These are phyloP conservation scores for Cheilosia variabilis DNA, from an alignment of 2,888 invertebrate species.

Conservation along the genomic window DNA sequence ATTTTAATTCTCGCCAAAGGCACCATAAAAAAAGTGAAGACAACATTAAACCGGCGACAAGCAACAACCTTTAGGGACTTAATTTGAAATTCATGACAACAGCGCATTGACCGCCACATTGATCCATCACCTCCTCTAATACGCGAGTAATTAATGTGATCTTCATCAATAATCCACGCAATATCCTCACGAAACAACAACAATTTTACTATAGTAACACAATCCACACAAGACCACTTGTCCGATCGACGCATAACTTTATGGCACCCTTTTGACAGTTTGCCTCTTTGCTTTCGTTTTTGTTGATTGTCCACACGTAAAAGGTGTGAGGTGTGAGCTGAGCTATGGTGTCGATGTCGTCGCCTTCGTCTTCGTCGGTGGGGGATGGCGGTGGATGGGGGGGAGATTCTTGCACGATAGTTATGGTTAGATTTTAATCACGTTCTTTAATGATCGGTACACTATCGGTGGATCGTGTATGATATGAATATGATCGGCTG, in stretches of 20 bases:
- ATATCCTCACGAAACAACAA: slow-evolving; percentile 46
- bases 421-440: slow-evolving; percentile 75
- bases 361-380: slow-evolving; percentile 7
- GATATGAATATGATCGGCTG: slow-evolving; percentile 70
- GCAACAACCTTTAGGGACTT: slow-evolving; percentile 64
- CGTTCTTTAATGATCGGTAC: slow-evolving; percentile 71
- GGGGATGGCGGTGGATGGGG: neutral
- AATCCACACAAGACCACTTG: slow-evolving; percentile 52
- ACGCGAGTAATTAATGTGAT: slow-evolving; percentile 75
- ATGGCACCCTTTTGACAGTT: slow-evolving; percentile 75
- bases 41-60: slow-evolving; percentile 38
- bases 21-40: slow-evolving; percentile 20
- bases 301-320: slow-evolving; percentile 59
- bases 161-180: slow-evolving; percentile 67
- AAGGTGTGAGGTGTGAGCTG: slow-evolving; percentile 66
- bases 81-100: slow-evolving; percentile 62
- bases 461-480: slow-evolving; percentile 55
- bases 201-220: neutral
- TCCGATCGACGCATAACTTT: slow-evolving; percentile 61
- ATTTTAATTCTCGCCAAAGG: slow-evolving; percentile 57
- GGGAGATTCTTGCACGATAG: slow-evolving; percentile 64
- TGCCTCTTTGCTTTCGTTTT: slow-evolving; percentile 19
- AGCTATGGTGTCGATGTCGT: slow-evolving; percentile 39
- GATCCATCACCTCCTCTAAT: slow-evolving; percentile 63
- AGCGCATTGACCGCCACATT: slow-evolving; percentile 50